Evolutionary conservation across 2,797 vertebrate species (phyloP), one percentile per base, ranked within the genome.

Genomic region (Coregonus ussuriensis): DNA sequence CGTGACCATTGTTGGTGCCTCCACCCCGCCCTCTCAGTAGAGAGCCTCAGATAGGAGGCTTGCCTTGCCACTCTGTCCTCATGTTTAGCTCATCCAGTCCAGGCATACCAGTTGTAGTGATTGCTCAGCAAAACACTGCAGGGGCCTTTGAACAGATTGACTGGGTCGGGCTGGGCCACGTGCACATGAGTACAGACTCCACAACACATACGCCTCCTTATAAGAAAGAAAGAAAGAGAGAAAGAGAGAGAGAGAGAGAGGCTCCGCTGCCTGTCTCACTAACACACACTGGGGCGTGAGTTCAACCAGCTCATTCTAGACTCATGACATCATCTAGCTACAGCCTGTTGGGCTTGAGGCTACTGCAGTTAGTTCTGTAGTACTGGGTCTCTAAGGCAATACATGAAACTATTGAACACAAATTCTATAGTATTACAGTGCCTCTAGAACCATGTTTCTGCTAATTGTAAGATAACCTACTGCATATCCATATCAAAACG

Each of bases 311-410:
- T 88, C 86, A 89, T 89, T 89, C 86, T 91, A 79, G 82, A 89
- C 83, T 11, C 74, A 84, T 94, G 85, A 94, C 93, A 91, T 94
- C 92, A 94, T 74, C 5, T 16, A n/a, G 1, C 16, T 47, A 47
- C 67, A 41, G 67, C 35, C 9, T 47, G 2, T 47, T 11, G n/a
- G 62, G n/a, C 25, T 31, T 11, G 51, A 25, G 51, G 51, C 4
- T 29, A 67, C 14, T 25, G 41, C n/a, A 51, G 11, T 37, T 69
- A 37, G 41, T n/a, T 14, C 9, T 54, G 25, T 15, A 52, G 1
- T 52, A 70, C 6, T 52, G 4, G 52, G 25, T 51, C 70, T 18
- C 4, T 0, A 33, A 13, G n/a, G 41, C 13, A 52, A 52, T 51
- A 52, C 47, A 47, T 51, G 0, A 25, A 53, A 71, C 65, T 41